A percentile compares a stretch with the other conserved stretches of the same genome.
Evolutionary conservation across 1,140 invertebrate species (phyloP).

Genomic region (Drosophila truncata): DNA sequence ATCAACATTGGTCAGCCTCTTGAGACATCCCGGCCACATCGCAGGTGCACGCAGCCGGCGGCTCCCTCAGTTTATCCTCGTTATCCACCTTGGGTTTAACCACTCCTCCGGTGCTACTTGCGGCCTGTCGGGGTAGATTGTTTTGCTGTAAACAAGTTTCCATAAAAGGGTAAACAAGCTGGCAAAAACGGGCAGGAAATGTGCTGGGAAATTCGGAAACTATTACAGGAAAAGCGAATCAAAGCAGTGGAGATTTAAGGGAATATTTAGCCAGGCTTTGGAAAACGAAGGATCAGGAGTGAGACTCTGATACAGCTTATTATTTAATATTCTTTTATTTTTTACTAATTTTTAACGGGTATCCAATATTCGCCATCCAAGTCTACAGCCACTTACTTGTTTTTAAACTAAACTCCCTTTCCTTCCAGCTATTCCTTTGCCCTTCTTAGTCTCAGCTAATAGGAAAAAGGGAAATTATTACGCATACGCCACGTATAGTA

Average conservation of each 20-base stretch:
- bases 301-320: background rate
- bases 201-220: background rate
- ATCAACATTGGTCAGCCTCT: conserved; percentile 81
- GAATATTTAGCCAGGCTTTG: background rate
- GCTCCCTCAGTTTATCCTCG: conserved; percentile 51
- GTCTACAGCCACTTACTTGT: background rate
- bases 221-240: background rate
- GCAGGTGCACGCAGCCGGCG: conserved; percentile 45
- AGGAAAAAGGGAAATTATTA: conserved; percentile 57
- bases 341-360: background rate
- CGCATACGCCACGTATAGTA: conserved; percentile 65
- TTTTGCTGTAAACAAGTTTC: conserved; percentile 34
- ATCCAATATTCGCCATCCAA: background rate
- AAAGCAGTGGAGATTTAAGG: background rate
- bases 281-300: too few species aligned
- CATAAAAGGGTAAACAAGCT: conserved; percentile 21
- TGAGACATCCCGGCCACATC: conserved; percentile 55
- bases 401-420: background rate
- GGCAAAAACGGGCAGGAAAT: conserved; percentile 4
- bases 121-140: conserved; percentile 14
- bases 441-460: conserved; percentile 42
- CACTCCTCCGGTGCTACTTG: conserved; percentile 26
- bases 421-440: background rate
- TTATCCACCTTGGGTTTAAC: conserved; percentile 34
- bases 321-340: background rate